Base-by-base conservation (phyloP, 2,113 vertebrate genomes). In the Pollachius pollachius region DNA sequence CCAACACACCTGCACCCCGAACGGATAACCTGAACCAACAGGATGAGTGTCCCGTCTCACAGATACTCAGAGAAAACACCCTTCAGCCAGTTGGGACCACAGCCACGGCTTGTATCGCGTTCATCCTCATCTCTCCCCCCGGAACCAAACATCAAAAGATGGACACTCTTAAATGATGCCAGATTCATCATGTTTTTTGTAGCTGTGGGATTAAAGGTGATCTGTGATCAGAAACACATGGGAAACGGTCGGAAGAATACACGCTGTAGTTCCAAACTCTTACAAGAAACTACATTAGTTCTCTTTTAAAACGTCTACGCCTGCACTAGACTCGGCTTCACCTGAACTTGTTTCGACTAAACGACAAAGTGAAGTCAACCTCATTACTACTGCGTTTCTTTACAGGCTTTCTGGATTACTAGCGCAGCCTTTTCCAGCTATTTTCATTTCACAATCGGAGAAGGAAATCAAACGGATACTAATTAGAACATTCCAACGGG, bases 401-500 rank as follows among this genome's bases (percentile, higher is more conserved):
- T 48, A 48, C 41, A 48, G 41, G 41, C 41, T 9, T 48, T 48
- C 41, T 13, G 12, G 41, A 48, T 48, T 9, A 23, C 23, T 23
- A 48, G 41, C 2, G 12, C 41, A 1, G 23, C 41, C 41, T 48
- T 48, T 13, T 48, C 41, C 41, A 48, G 75, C 65, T 84, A 75
- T 89, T 89, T 88, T 76, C 74, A 87, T 81, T 81, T 85, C 76
- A 81, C 70, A 84, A 73, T 84, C 71, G 70, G 78, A 75, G 65
- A 67, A 74, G 75, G 79, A 84, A 86, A 84, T 91, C 87, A 86
- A 79, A 48, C 11, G 88, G 88, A 86, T 85, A 84, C 84, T 90
- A 89, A 90, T 90, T 90, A 89, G 21, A 48, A 76, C 69, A 79
- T 87, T 89, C 77, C 84, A 88, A 48, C 81, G 83, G 81, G 78